phyloP scores from a whole-genome alignment of 2,797 vertebrate genomes.

The Notolabrus celidotus region DNA sequence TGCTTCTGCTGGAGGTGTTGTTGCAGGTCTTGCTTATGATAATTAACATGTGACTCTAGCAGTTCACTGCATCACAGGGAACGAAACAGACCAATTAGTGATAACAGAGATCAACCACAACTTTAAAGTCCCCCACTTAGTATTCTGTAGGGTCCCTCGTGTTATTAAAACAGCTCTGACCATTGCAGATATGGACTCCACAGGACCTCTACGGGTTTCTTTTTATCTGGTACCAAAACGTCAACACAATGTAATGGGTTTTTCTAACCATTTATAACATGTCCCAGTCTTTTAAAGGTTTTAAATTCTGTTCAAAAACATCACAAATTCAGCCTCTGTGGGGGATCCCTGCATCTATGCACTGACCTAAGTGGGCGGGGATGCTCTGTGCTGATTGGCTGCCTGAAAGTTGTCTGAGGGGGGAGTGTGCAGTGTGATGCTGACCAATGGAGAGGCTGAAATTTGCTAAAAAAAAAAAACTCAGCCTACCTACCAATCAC shows the following conservation, averaged over 20 bases:
- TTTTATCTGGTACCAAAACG: not conserved
- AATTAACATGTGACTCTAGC: slow-evolving; percentile 67
- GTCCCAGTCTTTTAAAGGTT: too few relatives aligned
- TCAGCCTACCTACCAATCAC: too few relatives aligned
- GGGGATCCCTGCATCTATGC: too few relatives aligned
- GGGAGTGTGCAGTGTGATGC: too few relatives aligned
- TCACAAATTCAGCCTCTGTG: too few relatives aligned
- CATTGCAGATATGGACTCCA: not conserved
- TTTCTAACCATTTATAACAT: too few relatives aligned
- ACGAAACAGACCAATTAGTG: slow-evolving; percentile 62
- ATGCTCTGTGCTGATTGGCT: too few relatives aligned
- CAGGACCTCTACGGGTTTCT: not conserved
- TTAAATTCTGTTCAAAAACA: too few relatives aligned
- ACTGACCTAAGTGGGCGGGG: too few relatives aligned
- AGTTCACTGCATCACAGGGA: slow-evolving; percentile 11
- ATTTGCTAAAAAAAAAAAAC: too few relatives aligned
- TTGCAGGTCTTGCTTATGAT: slow-evolving; percentile 58
- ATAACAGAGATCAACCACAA: slow-evolving; percentile 17
- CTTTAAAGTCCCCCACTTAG: not conserved
- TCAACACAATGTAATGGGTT: not conserved
- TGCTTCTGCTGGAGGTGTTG: slow-evolving; percentile 54
- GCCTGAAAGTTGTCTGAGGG: too few relatives aligned
- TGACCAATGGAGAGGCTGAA: too few relatives aligned
- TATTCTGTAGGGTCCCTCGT: not conserved
- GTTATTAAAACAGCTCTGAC: not conserved